Base-by-base conservation (phyloP, 2,888 invertebrate species). In the Elysia crispata region DNA sequence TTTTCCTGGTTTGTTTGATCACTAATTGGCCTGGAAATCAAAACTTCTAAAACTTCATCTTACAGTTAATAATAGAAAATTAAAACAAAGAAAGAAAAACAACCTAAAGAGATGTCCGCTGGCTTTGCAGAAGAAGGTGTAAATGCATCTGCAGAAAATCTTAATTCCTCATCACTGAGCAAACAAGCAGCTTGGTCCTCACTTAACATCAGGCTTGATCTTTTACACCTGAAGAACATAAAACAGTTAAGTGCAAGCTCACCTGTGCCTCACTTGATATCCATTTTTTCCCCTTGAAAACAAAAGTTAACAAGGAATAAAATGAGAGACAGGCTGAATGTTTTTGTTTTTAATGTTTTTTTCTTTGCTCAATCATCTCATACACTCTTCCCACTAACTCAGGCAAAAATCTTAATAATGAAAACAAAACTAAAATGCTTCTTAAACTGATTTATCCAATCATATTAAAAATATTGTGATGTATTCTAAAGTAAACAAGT, bases 151-250 rank as follows among this genome's bases (percentile, higher is more conserved):
- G 64, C 67, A 13, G 77, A 69, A 20, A 83, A 76, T 5, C 85
- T 74, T 30, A 85, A 78, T 20, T 86, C 86, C 25, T 84, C 83
- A 70, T 89, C 87, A 70, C 86, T 81, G 62, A 89, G 79, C 31
- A 90, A 81, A 80, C 85, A 85, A 0, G 81, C 79, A 25, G 89
- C 90, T 72, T 90, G 90, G 76, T 87, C 89, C 62, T 85, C 86
- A 49, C 86, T 86, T 69, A 90, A 83, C 25, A 89, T 87, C 25
- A 90, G 87, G 70, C 86, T 82, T 69, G 84, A 84, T n/a, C 83
- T 81, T 1, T 82, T 70, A 81, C 86, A 90, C 60, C 90, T 90
- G 83, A 0, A 30, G 50, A 41, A 60, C n/a, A 15, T 5, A 1
- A 23, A 41, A 28, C 3, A 60, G 15, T n/a, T n/a, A n/a, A n/a